These are phyloP conservation scores for Microplitis demolitor DNA, from an alignment of 1,140 invertebrate genomes.

Conservation along the genomic window DNA sequence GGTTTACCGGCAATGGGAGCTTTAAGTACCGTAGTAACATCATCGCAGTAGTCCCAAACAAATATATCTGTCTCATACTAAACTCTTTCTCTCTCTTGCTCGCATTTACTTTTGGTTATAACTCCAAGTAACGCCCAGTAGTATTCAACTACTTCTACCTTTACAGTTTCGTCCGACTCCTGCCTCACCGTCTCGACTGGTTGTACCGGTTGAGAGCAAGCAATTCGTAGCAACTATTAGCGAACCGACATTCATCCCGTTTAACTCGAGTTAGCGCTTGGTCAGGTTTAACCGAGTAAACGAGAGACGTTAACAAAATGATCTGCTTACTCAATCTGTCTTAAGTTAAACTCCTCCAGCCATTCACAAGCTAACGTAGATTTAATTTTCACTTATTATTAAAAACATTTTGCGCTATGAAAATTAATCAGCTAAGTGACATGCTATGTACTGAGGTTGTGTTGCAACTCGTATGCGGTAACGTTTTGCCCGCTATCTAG, in stretches of 20 bases:
- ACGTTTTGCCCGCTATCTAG: no score
- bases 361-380: not conserved
- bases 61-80: constrained; percentile 35
- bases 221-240: constrained; percentile 57
- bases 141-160: no score
- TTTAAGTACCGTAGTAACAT: constrained; percentile 14
- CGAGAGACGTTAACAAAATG: constrained; percentile 8
- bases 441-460: no score
- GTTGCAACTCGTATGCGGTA: no score
- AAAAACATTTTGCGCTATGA: not conserved
- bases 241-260: constrained; percentile 54
- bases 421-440: not conserved
- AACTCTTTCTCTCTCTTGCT: constrained; percentile 36
- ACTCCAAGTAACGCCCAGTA: not conserved
- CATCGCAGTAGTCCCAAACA: constrained; percentile 4
- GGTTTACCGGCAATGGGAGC: not conserved
- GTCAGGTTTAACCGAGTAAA: constrained; percentile 21
- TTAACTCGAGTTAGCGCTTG: constrained; percentile 52
- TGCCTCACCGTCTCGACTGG: constrained; percentile 20
- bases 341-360: constrained; percentile 11
- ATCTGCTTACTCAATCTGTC: constrained; percentile 19
- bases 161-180: not conserved
- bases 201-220: constrained; percentile 19
- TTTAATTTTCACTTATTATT: not conserved
- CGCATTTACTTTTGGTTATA: no score